Evolutionary conservation across 2,888 invertebrate genomes (phyloP), one percentile per base, ranked within the genome.

Genomic region (Torymus aiolomorphi): DNA sequence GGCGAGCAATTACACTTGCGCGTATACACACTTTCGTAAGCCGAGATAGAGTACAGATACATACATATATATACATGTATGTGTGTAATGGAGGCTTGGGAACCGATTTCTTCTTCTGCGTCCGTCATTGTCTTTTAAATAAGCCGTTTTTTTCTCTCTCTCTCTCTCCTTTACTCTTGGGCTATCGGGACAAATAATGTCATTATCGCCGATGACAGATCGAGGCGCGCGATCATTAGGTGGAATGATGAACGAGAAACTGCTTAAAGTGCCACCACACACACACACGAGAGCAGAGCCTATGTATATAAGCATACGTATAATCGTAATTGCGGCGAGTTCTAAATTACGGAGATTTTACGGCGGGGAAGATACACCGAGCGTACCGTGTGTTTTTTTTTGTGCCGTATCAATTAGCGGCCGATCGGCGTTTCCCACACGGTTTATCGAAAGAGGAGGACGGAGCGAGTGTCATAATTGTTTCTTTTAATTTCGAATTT

Each of bases 171-270:
- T 69, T 71, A 69, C 62, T 63, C 52, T 18, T 31, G 13, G 69
- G 72, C 66, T 54, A 81, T 78, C 54, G 69, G 63, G 16, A 78
- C 59, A 78, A 81, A 81, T 78, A 81, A 81, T 76, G 69, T 76
- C 69, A 76, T 81, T 78, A 78, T 69, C 65, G 63, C 51, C 72
- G 69, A 78, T 72, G 76, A 78, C 72, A 78, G 73, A 78, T 73
- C 76, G 42, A 42, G 42, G 8, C 42, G 24, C 51, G 49, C 63
- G 69, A 76, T 76, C 79, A 76, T 79, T 79, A 79, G 76, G 59
- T 62, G 56, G 70, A 73, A 77, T 77, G 79, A 80, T 79, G 42
- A 66, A 79, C 73, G 74, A 79, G 79, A 82, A 80, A 76, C 61
- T 73, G 71, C 57, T 76, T 74, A 65, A 73, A 79, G 59, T 16